phyloP scores from a whole-genome alignment of 2,888 invertebrate genomes.

The Sinotaia quadrata region DNA sequence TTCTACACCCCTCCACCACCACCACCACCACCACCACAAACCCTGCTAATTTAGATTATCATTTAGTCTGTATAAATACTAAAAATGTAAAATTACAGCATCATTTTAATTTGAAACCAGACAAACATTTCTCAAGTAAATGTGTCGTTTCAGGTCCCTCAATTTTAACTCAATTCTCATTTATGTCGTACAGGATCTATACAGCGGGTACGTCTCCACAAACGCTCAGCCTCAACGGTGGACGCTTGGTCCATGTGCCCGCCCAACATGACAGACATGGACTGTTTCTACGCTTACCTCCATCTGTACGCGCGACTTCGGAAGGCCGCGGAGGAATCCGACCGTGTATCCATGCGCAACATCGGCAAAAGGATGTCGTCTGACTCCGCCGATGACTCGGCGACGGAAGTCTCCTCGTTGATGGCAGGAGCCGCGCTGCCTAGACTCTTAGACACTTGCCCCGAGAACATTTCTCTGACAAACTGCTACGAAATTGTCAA shows the following conservation, averaged over 20 bases:
- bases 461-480: not conserved
- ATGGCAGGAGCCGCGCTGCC: slow-evolving; percentile 2
- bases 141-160: too few relatives aligned
- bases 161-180: too few relatives aligned
- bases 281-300: slow-evolving; percentile 43
- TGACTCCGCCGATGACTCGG: not conserved
- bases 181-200: too few relatives aligned
- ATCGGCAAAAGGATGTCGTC: slow-evolving; percentile 33
- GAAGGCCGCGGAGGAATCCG: slow-evolving; percentile 34
- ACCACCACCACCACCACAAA: not conserved
- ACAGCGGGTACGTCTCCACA: slow-evolving; percentile 11
- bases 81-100: too few relatives aligned
- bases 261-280: slow-evolving; percentile 32
- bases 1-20: not conserved
- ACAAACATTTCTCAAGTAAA: too few relatives aligned
- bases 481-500: not conserved
- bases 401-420: not conserved
- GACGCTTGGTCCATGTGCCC: slow-evolving; percentile 40
- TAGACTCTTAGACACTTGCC: not conserved
- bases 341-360: slow-evolving; percentile 37
- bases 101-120: too few relatives aligned
- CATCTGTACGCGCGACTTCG: slow-evolving; percentile 46
- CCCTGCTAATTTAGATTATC: not conserved
- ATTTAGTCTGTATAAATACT: not conserved
- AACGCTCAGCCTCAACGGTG: slow-evolving; percentile 25